Percentiles rank a stretch among this genome's conserved stretches.
phyloP scores from a whole-genome alignment of 2,888 invertebrate genomes.

The Anorthoa munda region DNA sequence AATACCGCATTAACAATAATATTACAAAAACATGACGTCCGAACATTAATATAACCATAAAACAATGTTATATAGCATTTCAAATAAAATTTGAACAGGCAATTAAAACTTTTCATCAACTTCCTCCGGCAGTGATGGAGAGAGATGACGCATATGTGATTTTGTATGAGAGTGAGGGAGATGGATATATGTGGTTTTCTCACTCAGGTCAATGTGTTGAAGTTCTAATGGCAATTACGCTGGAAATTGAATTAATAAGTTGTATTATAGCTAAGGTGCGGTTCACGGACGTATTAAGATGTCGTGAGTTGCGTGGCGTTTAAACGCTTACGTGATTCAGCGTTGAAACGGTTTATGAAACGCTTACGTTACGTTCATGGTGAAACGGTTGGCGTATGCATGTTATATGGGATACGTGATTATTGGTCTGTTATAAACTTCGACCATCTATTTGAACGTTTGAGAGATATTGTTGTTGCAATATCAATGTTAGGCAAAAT shows the following conservation, averaged over 20 bases:
- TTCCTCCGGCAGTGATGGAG: slow-evolving; percentile 32
- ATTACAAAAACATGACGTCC: slow-evolving; percentile 42
- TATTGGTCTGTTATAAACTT: neutral
- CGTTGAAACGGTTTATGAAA: no score
- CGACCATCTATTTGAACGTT: neutral
- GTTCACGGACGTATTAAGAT: slow-evolving; percentile 40
- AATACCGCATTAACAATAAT: slow-evolving; percentile 37
- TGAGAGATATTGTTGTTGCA: neutral
- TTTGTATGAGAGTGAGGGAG: slow-evolving; percentile 31
- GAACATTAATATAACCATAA: slow-evolving; percentile 43
- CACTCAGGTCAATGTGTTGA: slow-evolving; percentile 60
- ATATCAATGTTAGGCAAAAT: neutral
- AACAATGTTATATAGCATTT: slow-evolving; percentile 54
- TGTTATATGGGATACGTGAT: slow-evolving; percentile 1
- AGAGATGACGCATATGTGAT: slow-evolving; percentile 31
- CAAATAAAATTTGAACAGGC: slow-evolving; percentile 68
- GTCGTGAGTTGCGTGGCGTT: no score
- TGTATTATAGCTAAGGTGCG: slow-evolving; percentile 49
- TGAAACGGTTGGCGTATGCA: neutral
- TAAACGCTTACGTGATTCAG: no score
- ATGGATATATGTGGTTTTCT: slow-evolving; percentile 43
- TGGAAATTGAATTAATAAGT: slow-evolving; percentile 66
- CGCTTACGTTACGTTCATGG: slow-evolving; percentile 3
- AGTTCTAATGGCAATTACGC: slow-evolving; percentile 63
- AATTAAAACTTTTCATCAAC: slow-evolving; percentile 68